Percentiles rank a stretch among this genome's conserved stretches.
These are phyloP conservation scores for Ophthalmotilapia sp. DNA, from an alignment of 2,113 vertebrate species.

Conservation along the genomic window DNA sequence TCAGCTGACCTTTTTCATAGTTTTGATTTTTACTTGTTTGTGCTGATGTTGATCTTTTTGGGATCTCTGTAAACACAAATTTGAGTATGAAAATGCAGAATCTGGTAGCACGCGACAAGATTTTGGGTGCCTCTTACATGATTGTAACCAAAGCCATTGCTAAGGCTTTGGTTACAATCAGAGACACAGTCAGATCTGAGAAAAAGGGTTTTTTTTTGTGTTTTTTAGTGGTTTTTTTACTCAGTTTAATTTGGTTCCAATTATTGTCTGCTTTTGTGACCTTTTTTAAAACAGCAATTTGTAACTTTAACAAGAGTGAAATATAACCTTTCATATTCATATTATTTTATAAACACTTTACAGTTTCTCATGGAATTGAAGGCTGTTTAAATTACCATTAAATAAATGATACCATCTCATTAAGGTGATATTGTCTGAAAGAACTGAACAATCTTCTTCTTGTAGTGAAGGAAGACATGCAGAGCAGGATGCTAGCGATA, in stretches of 20 bases:
- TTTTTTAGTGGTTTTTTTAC: background rate
- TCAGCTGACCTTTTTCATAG: background rate
- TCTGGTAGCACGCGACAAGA: background rate
- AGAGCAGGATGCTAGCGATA: background rate
- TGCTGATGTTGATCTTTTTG: background rate
- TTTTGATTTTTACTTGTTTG: background rate
- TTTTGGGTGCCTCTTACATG: background rate
- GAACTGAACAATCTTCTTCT: background rate
- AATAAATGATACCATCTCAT: background rate
- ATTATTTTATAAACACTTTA: background rate
- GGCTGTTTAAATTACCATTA: background rate
- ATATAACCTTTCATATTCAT: background rate
- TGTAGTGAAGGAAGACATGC: background rate
- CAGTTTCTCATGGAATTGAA: background rate
- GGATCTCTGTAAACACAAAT: background rate
- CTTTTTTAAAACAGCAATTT: background rate
- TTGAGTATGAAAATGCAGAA: background rate
- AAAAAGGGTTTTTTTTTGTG: accelerated
- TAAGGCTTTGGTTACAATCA: background rate
- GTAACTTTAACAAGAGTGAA: background rate
- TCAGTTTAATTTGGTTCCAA: background rate
- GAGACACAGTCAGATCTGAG: background rate
- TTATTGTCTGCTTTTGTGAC: background rate
- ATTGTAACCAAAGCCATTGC: background rate
- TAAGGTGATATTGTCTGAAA: background rate